Conservation (phyloP, 2,888 invertebrate genomes). For the Nemotelus nigrinus region DNA sequence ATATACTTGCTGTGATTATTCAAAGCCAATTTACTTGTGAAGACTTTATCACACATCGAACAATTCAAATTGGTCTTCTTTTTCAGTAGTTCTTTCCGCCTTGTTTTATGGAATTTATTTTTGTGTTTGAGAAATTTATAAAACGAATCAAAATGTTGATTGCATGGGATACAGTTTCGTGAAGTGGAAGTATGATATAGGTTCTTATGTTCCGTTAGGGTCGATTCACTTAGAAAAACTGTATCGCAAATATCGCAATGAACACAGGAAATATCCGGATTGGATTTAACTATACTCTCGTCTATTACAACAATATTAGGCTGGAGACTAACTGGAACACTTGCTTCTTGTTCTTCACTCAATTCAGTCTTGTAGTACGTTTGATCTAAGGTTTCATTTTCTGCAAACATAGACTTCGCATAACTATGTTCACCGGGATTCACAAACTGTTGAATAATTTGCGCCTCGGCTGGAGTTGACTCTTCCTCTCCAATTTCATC, state of each 20-base stretch:
- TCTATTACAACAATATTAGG: slow-evolving; percentile 61
- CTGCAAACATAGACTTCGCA: slow-evolving; percentile 16
- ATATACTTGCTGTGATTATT: slow-evolving; percentile 62
- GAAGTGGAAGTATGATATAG: slow-evolving; percentile 8
- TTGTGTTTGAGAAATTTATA: slow-evolving; percentile 47
- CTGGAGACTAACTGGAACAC: neutral
- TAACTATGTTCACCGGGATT: slow-evolving; percentile 46
- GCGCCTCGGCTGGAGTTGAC: neutral
- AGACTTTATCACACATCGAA: slow-evolving; percentile 57
- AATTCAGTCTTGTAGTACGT: slow-evolving; percentile 44
- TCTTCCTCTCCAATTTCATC: slow-evolving; percentile 54
- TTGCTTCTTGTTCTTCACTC: slow-evolving; percentile 41
- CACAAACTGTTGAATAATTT: neutral
- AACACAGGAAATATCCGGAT: slow-evolving; percentile 47
- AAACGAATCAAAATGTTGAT: slow-evolving; percentile 45
- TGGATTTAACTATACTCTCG: slow-evolving; percentile 62
- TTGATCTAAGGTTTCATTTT: neutral
- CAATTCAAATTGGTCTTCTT: slow-evolving; percentile 53
- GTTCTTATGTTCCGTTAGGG: slow-evolving; percentile 41
- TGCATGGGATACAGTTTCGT: slow-evolving; percentile 45
- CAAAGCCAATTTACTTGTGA: slow-evolving; percentile 58
- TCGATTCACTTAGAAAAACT: slow-evolving; percentile 40
- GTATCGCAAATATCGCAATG: slow-evolving; percentile 44
- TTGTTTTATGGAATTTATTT: slow-evolving; percentile 39
- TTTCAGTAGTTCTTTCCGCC: neutral